phyloP scores from a whole-genome alignment of 2,113 vertebrate genomes.

The Columba janthina region DNA sequence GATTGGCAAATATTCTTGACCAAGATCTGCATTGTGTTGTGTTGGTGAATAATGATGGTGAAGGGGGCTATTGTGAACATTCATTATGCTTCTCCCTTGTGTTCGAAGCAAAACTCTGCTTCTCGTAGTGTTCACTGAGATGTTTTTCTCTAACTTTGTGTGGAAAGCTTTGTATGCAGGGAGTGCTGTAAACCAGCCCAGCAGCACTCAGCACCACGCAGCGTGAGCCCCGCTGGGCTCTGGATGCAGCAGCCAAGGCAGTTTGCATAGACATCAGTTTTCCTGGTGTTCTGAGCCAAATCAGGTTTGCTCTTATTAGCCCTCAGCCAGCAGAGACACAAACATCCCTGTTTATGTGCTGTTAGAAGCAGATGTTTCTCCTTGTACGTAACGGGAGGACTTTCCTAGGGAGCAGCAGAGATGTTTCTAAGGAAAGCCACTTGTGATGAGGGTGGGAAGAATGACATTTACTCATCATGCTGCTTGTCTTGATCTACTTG shows the following conservation, averaged over 20 bases:
- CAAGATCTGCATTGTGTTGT: not conserved
- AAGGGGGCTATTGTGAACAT: not conserved
- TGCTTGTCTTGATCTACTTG: not conserved
- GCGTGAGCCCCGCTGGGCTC: not conserved
- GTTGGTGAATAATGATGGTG: not conserved
- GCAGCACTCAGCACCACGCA: not conserved
- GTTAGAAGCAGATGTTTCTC: constrained; percentile 27
- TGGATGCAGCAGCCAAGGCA: not conserved
- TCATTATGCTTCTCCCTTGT: not conserved
- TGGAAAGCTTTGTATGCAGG: not conserved
- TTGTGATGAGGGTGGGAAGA: not conserved
- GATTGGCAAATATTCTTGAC: not conserved
- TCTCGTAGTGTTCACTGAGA: not conserved
- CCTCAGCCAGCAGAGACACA: not conserved
- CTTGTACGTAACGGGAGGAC: not conserved
- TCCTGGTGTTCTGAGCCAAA: not conserved
- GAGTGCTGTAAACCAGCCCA: not conserved
- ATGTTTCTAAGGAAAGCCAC: not conserved
- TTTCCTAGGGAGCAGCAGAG: not conserved
- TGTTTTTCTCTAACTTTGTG: not conserved
- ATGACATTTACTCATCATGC: not conserved
- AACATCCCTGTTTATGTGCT: not conserved
- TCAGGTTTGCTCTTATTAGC: not conserved
- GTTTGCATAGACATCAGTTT: not conserved
- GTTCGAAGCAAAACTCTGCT: not conserved